Evolutionary conservation across 2,113 vertebrate genomes (phyloP).

Genomic region (Xenotilapia caudafasciata): DNA sequence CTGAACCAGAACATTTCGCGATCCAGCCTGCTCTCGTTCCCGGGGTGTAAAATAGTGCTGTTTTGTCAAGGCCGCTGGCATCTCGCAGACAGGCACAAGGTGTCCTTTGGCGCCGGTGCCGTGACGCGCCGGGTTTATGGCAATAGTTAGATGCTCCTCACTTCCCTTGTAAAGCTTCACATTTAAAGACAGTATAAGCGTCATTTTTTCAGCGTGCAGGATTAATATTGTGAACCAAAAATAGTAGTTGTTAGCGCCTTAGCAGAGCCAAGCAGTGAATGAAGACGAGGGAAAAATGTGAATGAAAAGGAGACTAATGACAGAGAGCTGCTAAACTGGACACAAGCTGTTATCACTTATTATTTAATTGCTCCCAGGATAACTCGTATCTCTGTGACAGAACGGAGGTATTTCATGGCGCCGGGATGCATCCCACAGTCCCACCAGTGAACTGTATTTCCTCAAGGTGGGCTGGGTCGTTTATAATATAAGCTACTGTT

Average conservation of each 20-base stretch:
- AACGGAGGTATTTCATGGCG: neutral
- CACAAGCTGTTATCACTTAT: neutral
- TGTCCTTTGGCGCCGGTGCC: neutral
- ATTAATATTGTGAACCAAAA: neutral
- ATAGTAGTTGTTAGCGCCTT: neutral
- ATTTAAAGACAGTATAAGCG: neutral
- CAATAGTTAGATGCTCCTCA: neutral
- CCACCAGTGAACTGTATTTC: neutral
- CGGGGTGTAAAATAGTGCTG: neutral
- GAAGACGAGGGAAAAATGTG: neutral
- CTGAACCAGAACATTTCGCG: neutral
- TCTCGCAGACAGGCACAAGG: neutral
- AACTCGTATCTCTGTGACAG: neutral
- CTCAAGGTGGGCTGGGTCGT: neutral
- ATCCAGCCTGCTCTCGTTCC: neutral
- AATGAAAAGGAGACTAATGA: neutral
- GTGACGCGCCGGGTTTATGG: neutral
- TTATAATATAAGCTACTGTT: neutral
- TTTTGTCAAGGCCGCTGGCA: neutral
- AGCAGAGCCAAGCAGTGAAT: neutral
- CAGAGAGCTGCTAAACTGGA: neutral
- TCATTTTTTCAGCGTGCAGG: fast-evolving
- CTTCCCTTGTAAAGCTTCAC: neutral
- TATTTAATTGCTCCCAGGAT: neutral
- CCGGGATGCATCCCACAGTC: neutral